These are phyloP conservation scores for Cataglyphis altisquamis DNA, from an alignment of 2,888 invertebrate genomes.

Conservation along the genomic window DNA sequence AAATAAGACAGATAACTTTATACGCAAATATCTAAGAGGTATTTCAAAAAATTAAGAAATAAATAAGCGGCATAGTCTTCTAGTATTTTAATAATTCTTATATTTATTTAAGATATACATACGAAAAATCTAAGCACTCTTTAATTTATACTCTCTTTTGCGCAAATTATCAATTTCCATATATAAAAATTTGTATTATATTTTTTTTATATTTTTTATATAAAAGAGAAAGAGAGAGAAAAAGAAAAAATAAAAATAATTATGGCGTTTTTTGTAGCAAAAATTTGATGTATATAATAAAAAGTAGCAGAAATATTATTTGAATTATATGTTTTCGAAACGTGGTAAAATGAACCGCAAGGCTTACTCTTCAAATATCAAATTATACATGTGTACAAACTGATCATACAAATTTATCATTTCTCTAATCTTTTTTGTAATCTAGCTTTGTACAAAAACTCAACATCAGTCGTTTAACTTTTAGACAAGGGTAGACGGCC, in stretches of 20 bases:
- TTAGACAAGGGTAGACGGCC: neutral
- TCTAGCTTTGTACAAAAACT: conserved; percentile 5
- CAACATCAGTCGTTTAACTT: conserved; percentile 10
- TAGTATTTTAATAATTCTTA: neutral
- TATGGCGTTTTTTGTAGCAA: neutral
- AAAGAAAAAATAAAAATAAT: neutral
- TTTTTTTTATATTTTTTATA: neutral
- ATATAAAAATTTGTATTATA: neutral
- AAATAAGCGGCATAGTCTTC: neutral
- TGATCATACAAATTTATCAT: conserved; percentile 9
- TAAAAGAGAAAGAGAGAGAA: neutral
- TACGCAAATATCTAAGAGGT: neutral
- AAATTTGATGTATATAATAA: neutral
- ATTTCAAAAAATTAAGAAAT: neutral
- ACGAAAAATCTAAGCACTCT: neutral
- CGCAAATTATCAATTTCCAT: neutral
- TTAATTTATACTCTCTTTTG: neutral
- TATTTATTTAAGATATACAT: neutral
- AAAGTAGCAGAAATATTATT: neutral
- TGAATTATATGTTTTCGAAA: neutral
- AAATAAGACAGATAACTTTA: neutral
- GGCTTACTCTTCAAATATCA: neutral
- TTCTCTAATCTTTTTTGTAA: neutral
- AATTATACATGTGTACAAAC: conserved; percentile 13
- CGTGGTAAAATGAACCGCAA: neutral